These are phyloP conservation scores for Arion vulgaris DNA, from an alignment of 1,140 invertebrate genomes.

Conservation along the genomic window DNA sequence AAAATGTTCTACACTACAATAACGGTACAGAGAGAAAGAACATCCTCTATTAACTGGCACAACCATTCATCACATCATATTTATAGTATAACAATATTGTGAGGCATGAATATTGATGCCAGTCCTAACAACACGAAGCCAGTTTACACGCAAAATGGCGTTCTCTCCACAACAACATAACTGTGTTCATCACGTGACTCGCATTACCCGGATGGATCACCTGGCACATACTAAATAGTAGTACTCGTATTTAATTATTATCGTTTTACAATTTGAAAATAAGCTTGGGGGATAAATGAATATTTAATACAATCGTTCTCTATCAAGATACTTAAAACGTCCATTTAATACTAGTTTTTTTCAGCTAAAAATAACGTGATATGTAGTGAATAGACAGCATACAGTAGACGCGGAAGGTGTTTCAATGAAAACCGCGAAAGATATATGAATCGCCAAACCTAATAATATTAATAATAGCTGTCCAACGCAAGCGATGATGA, in stretches of 20 bases:
- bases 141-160: slow-evolving; percentile 59
- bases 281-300: no score
- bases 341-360: no score
- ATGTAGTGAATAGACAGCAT: no score
- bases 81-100: neutral
- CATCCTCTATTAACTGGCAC: neutral
- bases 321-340: no score
- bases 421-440: no score
- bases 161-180: slow-evolving; percentile 70
- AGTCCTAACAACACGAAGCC: neutral
- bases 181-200: slow-evolving; percentile 70
- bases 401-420: no score
- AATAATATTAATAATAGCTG: no score
- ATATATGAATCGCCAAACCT: no score
- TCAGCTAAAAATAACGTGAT: no score
- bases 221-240: neutral
- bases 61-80: neutral
- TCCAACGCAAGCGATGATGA: no score
- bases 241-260: neutral
- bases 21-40: neutral
- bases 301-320: no score
- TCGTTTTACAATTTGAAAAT: neutral
- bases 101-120: neutral
- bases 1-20: slow-evolving; percentile 23
- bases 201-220: slow-evolving; percentile 43